Percentiles rank a stretch among this genome's conserved stretches.
Evolutionary conservation across 2,113 vertebrate genomes (phyloP).

Genomic region (Rhinoderma darwinii): DNA sequence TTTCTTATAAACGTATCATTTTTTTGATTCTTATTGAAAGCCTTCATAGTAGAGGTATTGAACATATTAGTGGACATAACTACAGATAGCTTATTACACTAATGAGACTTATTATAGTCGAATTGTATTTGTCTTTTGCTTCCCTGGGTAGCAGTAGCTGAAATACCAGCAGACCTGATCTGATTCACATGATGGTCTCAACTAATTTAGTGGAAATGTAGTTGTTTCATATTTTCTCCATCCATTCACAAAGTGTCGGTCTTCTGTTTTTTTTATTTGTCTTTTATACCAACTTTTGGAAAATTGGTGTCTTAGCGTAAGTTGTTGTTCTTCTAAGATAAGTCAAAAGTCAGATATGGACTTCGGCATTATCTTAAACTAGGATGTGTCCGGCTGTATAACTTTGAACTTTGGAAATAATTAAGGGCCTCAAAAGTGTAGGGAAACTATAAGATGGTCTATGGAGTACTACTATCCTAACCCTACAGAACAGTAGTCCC

Average conservation of each 20-base stretch:
- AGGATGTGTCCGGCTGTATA: too few species aligned
- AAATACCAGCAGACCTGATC: background rate
- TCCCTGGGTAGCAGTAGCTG: slow-evolving; percentile 21
- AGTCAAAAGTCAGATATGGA: background rate
- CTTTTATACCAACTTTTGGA: background rate
- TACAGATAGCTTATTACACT: slow-evolving; percentile 35
- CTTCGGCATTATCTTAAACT: background rate
- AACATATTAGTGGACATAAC: background rate
- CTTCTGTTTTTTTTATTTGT: background rate
- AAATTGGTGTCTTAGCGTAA: too few species aligned
- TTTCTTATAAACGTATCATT: background rate
- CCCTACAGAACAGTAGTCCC: too few species aligned
- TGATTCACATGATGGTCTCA: too few species aligned
- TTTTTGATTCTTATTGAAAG: slow-evolving; percentile 14
- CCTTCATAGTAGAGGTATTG: background rate
- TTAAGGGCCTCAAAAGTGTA: too few species aligned
- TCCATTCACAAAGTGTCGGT: background rate
- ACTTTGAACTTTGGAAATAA: too few species aligned
- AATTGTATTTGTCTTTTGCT: background rate
- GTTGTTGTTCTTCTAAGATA: background rate
- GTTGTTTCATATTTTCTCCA: background rate
- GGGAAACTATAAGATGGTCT: too few species aligned
- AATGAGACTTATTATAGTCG: slow-evolving; percentile 34
- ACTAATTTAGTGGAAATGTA: background rate
- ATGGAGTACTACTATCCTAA: too few species aligned